Percentiles rank a stretch among this genome's conserved stretches.
Conservation (phyloP, 1,140 invertebrate genomes). For the Orchestia grillus region DNA sequence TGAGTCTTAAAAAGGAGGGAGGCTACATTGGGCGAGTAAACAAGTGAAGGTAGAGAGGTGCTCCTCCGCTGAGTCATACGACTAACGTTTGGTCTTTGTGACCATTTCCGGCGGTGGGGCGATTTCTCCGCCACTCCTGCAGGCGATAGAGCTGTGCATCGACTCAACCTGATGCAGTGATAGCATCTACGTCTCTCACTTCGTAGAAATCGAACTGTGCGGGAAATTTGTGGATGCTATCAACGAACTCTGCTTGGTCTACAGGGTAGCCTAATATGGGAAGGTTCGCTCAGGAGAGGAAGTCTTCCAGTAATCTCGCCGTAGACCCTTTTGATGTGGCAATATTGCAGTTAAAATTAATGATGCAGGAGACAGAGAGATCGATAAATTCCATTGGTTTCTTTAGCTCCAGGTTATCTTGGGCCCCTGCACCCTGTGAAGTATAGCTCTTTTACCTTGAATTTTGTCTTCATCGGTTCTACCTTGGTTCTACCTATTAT, state of each 20-base stretch:
- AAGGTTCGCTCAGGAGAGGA: background rate
- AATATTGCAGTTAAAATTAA: background rate
- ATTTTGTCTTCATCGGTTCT: no score
- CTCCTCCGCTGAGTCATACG: background rate
- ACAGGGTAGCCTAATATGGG: no score
- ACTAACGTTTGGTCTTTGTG: background rate
- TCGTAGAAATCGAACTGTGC: no score
- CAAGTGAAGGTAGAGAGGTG: background rate
- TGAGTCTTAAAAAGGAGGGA: background rate
- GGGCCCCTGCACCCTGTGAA: background rate
- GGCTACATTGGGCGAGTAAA: background rate
- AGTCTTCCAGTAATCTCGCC: background rate
- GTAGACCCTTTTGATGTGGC: background rate
- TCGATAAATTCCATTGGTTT: background rate
- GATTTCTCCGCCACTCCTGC: background rate
- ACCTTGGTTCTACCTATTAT: no score
- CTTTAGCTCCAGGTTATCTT: background rate
- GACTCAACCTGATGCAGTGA: no score
- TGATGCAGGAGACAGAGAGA: background rate
- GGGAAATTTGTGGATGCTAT: no score
- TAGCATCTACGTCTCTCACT: no score
- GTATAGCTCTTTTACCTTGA: background rate
- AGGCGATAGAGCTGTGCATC: background rate
- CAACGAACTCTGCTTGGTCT: no score
- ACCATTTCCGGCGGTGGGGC: background rate